Conservation (phyloP, 2,888 invertebrate genomes). For the Melanotus villosus region DNA sequence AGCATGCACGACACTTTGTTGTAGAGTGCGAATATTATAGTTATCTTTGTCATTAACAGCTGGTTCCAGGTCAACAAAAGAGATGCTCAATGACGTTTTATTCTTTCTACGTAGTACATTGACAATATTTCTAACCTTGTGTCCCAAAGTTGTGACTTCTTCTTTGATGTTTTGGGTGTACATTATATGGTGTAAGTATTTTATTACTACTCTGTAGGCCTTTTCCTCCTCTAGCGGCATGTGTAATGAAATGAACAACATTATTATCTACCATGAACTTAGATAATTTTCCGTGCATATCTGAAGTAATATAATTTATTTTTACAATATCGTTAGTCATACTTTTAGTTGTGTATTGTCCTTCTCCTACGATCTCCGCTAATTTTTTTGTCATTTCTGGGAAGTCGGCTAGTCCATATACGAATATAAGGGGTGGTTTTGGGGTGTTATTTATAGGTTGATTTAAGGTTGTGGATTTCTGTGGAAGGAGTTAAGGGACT, state of each 20-base stretch:
- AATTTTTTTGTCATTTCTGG: neutral
- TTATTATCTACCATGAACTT: neutral
- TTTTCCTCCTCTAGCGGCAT: neutral
- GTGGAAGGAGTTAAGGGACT: neutral
- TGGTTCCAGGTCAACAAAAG: slow-evolving; percentile 27
- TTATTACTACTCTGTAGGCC: neutral
- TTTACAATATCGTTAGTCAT: neutral
- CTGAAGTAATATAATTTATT: too few relatives aligned
- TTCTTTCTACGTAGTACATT: neutral
- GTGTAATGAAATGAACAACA: too few relatives aligned
- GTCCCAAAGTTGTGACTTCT: too few relatives aligned
- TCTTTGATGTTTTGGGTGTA: too few relatives aligned
- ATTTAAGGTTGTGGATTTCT: neutral
- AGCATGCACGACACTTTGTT: neutral
- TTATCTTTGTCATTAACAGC: slow-evolving; percentile 22
- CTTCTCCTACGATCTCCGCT: neutral
- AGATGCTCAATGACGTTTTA: neutral
- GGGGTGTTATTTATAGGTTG: neutral
- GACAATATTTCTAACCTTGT: too few relatives aligned
- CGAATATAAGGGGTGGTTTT: slow-evolving; percentile 1
- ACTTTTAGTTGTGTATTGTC: slow-evolving; percentile 6
- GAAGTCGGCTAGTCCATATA: slow-evolving; percentile 2
- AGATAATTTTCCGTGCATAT: too few relatives aligned
- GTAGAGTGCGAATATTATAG: slow-evolving; percentile 15
- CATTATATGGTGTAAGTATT: neutral